Evolutionary conservation across 2,797 vertebrate genomes (phyloP), one percentile per base, ranked within the genome.

Genomic region (Tokudaia tokunoshimensis): DNA sequence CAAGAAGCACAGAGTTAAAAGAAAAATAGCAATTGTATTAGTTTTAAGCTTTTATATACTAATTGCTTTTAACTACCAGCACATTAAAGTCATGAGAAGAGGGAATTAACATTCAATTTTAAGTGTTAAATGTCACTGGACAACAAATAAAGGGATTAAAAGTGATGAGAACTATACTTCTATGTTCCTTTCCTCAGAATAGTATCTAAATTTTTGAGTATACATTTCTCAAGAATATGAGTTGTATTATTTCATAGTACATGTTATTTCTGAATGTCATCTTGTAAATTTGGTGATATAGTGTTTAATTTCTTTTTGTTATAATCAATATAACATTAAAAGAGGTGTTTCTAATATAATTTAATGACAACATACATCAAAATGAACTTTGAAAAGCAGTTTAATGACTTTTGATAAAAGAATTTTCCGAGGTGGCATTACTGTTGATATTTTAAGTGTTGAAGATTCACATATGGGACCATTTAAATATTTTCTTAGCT

Each of bases 251-350:
- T 94, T 97, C 97, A 94, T 98, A 95, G 96, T 98, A 92, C 93
- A 97, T 88, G 87, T 98, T 98, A 97, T 97, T 98, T 98, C 93
- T 98, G 97, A 96, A 85, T 97, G 97, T 88, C 97, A 95, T 97
- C 97, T 98, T 95, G 92, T 95, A 98, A 97, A 97, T 97, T 98
- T 98, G 96, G 92, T 97, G 61, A 76, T 95, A 91, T 96, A 96
- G 96, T 98, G 94, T 96, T 96, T 96, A 89, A 97, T 98, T 98
- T 98, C 95, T 98, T 98, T 98, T 97, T 89, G 97, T 98, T 98
- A 97, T 97, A 92, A 41, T 19, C 57, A 96, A 89, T 97, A 84
- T 97, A 11, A 93, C 92, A 89, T 97, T 97, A 81, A 97, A 96
- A 92, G 94, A 74, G 22, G 93, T 82, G 92, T 98, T 79, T 97